These are phyloP conservation scores for Pygocentrus nattereri DNA, from an alignment of 2,797 vertebrate species.

Conservation along the genomic window DNA sequence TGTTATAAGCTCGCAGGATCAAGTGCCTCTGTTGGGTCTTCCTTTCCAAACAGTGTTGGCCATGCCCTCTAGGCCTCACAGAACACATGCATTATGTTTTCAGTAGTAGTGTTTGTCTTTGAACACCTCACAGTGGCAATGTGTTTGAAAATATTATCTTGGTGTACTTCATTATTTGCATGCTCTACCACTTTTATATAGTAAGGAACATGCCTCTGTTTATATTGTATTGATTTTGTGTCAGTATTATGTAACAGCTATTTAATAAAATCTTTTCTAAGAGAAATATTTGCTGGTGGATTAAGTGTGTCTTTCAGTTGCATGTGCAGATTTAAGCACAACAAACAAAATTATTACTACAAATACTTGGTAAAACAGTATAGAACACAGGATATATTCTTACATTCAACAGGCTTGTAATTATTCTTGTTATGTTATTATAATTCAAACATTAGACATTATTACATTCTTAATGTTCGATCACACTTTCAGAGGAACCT, in stretches of 20 bases:
- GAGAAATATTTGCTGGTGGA: not conserved
- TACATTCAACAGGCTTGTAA: too few relatives aligned
- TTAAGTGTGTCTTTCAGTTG: not conserved
- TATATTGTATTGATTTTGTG: conserved; percentile 37
- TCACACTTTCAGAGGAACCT: not conserved
- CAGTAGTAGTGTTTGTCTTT: conserved; percentile 29
- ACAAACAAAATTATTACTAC: not conserved
- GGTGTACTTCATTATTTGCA: conserved; percentile 22
- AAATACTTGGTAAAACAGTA: not conserved
- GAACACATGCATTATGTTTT: conserved; percentile 48
- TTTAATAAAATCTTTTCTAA: conserved; percentile 52
- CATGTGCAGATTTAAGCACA: not conserved
- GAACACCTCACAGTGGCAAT: not conserved
- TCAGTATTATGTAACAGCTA: conserved; percentile 42
- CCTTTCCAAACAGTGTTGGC: not conserved
- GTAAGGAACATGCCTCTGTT: not conserved
- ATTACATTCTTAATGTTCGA: not conserved
- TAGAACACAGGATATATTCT: not conserved
- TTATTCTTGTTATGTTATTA: too few relatives aligned
- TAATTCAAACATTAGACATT: not conserved
- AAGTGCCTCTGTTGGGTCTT: not conserved
- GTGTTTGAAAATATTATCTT: conserved; percentile 3
- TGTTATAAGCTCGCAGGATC: not conserved
- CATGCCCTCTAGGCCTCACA: conserved; percentile 15
- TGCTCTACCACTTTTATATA: conserved; percentile 32